Conservation (phyloP, 1,140 invertebrate genomes). For the Drosophila kepulauana region DNA sequence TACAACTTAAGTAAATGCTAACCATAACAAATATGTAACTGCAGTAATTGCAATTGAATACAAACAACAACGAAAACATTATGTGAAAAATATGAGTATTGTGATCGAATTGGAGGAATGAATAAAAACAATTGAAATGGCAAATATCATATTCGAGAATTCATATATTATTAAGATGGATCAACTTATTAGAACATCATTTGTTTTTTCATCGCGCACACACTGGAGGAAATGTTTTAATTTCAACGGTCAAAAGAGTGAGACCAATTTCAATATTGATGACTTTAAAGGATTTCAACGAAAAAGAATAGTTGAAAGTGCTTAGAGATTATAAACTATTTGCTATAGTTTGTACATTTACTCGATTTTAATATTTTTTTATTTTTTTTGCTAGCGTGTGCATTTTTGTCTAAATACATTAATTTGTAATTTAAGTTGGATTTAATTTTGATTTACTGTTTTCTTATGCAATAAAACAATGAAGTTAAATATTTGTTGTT, state of each 20-base stretch:
- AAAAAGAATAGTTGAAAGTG: slow-evolving; percentile 4
- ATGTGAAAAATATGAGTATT: slow-evolving; percentile 9
- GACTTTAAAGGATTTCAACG: not conserved
- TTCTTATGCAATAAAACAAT: slow-evolving; percentile 52
- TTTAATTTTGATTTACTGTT: slow-evolving; percentile 6
- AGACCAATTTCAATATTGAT: slow-evolving; percentile 11
- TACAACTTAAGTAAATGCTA: slow-evolving; percentile 30
- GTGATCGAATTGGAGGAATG: slow-evolving; percentile 8
- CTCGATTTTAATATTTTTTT: slow-evolving; percentile 10
- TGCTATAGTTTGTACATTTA: slow-evolving; percentile 21
- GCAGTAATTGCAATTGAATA: slow-evolving; percentile 26
- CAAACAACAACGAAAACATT: slow-evolving; percentile 26
- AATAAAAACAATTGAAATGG: slow-evolving; percentile 12
- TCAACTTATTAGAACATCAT: not conserved
- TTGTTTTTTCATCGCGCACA: not conserved
- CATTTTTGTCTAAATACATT: slow-evolving; percentile 24
- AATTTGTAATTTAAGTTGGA: slow-evolving; percentile 21
- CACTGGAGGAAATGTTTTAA: not conserved
- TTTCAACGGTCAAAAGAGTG: not conserved
- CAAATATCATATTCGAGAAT: not conserved
- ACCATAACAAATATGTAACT: slow-evolving; percentile 39
- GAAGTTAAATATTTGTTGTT: slow-evolving; percentile 47
- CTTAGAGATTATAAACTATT: slow-evolving; percentile 25
- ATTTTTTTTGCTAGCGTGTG: slow-evolving; percentile 15
- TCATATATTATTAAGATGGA: not conserved